phyloP scores from a whole-genome alignment of 2,797 vertebrate genomes.

The Astyanax mexicanus region DNA sequence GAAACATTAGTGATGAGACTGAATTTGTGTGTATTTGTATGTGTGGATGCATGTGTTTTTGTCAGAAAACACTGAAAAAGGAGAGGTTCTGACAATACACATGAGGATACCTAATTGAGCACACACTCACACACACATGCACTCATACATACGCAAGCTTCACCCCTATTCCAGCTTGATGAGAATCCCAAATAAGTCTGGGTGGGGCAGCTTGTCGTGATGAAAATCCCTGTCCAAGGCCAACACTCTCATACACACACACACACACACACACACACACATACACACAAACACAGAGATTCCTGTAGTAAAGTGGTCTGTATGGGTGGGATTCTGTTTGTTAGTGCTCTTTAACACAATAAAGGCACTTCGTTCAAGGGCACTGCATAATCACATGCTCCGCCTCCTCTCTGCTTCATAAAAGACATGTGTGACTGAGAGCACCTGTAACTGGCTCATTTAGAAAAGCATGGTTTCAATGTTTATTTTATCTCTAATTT shows the following conservation, averaged over 20 bases:
- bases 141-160: slow-evolving; percentile 19
- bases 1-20: too few species aligned
- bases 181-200: slow-evolving; percentile 17
- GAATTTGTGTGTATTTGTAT: background rate
- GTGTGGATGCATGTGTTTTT: background rate
- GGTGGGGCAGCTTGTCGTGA: background rate
- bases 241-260: background rate
- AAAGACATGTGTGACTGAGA: background rate
- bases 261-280: background rate
- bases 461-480: too few species aligned
- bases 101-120: background rate
- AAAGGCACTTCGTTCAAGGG: slow-evolving; percentile 16
- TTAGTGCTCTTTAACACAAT: background rate
- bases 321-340: background rate
- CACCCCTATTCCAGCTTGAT: slow-evolving; percentile 15
- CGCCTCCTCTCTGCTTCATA: background rate
- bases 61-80: background rate
- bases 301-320: slow-evolving; percentile 20
- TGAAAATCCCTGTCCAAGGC: slow-evolving; percentile 29
- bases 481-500: too few species aligned
- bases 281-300: background rate
- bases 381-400: background rate
- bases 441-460: too few species aligned
- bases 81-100: background rate
- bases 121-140: slow-evolving; percentile 38